Evolutionary conservation across 2,113 vertebrate species (phyloP).

Genomic region (Poicephalus gulielmi): DNA sequence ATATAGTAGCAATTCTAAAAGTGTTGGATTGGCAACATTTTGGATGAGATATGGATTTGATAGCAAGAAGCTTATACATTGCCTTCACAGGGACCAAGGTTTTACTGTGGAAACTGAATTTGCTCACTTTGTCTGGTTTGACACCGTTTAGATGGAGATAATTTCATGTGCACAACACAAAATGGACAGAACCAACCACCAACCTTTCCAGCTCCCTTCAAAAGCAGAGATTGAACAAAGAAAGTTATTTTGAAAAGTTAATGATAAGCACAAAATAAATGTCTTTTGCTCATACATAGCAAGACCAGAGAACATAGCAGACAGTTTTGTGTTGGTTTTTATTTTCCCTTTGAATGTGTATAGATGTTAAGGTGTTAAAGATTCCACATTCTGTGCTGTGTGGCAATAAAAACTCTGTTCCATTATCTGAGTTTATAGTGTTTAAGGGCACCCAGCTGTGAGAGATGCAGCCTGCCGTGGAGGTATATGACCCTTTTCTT

Average conservation of each 20-base stretch:
- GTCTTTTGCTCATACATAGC: not conserved
- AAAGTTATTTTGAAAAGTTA: not conserved
- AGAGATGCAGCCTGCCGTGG: not conserved
- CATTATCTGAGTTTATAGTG: not conserved
- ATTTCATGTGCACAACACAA: not conserved
- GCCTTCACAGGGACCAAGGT: not conserved
- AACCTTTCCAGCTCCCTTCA: not conserved
- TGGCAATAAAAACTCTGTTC: not conserved
- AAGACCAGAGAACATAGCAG: not conserved
- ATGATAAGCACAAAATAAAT: not conserved
- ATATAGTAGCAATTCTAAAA: not conserved
- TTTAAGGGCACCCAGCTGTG: not conserved
- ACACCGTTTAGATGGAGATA: not conserved
- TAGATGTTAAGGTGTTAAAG: not conserved
- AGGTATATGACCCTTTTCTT: not conserved
- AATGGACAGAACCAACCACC: not conserved
- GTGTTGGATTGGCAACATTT: not conserved
- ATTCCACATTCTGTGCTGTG: not conserved
- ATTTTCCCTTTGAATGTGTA: not conserved
- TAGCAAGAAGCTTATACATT: not conserved
- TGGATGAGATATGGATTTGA: not conserved
- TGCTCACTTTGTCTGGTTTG: not conserved
- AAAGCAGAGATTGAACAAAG: not conserved
- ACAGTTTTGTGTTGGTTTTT: rapidly evolving
- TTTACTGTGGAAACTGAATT: not conserved